Conservation (phyloP, 2,888 invertebrate species). For the Pheosia gnoma region DNA sequence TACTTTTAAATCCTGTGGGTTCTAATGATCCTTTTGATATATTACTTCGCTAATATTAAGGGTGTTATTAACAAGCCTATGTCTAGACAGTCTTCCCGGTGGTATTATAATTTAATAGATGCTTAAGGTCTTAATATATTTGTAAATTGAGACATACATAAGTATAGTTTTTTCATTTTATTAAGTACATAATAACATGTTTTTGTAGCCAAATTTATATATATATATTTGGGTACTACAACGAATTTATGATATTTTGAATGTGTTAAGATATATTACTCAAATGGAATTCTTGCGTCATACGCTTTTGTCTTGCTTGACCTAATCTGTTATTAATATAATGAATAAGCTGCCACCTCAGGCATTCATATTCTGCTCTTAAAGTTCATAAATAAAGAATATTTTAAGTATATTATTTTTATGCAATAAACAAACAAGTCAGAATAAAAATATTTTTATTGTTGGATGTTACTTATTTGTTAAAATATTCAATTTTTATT, state of each 20-base stretch:
- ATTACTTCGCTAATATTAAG: too few species aligned
- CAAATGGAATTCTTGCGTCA: slow-evolving; percentile 1
- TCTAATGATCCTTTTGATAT: too few species aligned
- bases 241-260: neutral
- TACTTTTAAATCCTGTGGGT: too few species aligned
- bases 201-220: neutral
- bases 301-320: slow-evolving; percentile 10
- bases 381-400: slow-evolving; percentile 23
- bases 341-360: slow-evolving; percentile 20
- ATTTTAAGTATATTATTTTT: slow-evolving; percentile 19
- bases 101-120: too few species aligned
- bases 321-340: slow-evolving; percentile 13
- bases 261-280: neutral
- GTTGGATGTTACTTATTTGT: slow-evolving; percentile 4
- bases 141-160: too few species aligned
- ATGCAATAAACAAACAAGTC: neutral
- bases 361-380: slow-evolving; percentile 29
- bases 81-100: too few species aligned
- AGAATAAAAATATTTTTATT: slow-evolving; percentile 1
- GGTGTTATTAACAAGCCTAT: too few species aligned
- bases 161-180: too few species aligned
- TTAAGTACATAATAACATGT: neutral
- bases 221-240: neutral
- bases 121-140: neutral
- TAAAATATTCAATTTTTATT: slow-evolving; percentile 27